A percentile compares a stretch with the other conserved stretches of the same genome.
phyloP scores from a whole-genome alignment of 2,888 invertebrate species.

The Morpho achilles region DNA sequence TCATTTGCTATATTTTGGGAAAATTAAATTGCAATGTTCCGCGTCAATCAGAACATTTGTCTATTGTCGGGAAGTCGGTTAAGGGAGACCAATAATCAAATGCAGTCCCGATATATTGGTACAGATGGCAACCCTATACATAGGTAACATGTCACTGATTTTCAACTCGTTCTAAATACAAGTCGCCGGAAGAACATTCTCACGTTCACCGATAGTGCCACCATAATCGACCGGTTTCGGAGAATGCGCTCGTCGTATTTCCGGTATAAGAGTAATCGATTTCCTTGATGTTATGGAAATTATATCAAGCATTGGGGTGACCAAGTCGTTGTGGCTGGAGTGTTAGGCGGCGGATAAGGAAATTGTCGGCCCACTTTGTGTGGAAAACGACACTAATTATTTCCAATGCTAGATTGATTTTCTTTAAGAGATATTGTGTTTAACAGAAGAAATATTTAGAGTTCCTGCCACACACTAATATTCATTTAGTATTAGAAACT shows the following conservation, averaged over 20 bases:
- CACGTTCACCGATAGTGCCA: not conserved
- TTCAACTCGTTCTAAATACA: not conserved
- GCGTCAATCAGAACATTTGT: no score
- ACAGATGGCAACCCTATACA: not conserved
- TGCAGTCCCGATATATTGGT: no score
- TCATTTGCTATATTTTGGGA: no score
- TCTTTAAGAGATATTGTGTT: no score
- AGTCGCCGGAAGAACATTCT: constrained; percentile 3
- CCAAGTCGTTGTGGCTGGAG: constrained; percentile 13
- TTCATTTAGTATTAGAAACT: no score
- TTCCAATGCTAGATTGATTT: no score
- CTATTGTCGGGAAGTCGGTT: no score
- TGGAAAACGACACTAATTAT: not conserved
- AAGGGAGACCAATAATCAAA: no score
- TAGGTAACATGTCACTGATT: not conserved
- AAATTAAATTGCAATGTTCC: no score
- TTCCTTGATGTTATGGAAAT: constrained; percentile 18
- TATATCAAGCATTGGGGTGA: constrained; percentile 18
- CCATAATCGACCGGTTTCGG: constrained; percentile 14
- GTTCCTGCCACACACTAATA: no score
- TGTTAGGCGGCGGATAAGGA: constrained; percentile 8
- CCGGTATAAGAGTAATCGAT: constrained; percentile 15
- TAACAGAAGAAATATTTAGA: no score
- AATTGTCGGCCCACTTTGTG: constrained; percentile 3
- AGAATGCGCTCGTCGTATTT: constrained; percentile 11